Conservation (phyloP, 2,113 vertebrate species). For the Mirounga angustirostris region DNA sequence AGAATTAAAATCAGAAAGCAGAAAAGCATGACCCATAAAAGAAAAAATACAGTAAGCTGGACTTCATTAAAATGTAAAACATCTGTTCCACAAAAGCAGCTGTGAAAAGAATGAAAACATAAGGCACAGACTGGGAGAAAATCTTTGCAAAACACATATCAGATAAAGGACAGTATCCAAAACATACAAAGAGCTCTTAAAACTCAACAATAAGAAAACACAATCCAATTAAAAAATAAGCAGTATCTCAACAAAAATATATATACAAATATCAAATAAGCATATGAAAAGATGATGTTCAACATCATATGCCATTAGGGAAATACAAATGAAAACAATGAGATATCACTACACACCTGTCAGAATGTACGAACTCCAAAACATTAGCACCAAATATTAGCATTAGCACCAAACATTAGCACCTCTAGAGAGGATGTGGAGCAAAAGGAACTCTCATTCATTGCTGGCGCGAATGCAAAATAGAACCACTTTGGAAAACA, state of each 20-base stretch:
- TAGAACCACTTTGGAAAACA: background rate
- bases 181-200: conserved; percentile 24
- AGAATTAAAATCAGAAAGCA: background rate
- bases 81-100: background rate
- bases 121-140: background rate
- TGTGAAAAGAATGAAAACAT: background rate
- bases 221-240: background rate
- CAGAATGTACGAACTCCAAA: background rate
- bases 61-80: conserved; percentile 13
- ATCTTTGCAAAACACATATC: background rate
- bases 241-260: background rate
- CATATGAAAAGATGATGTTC: background rate
- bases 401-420: background rate
- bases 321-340: background rate
- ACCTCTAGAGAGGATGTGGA: background rate
- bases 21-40: background rate
- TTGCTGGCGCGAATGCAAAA: background rate
- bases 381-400: background rate
- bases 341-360: background rate
- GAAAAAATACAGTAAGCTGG: background rate
- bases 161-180: background rate
- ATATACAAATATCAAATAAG: background rate
- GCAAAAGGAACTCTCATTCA: background rate
- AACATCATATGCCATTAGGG: background rate
- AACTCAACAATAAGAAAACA: background rate